phyloP scores from a whole-genome alignment of 2,113 vertebrate species.

The Anoplopoma fimbria region DNA sequence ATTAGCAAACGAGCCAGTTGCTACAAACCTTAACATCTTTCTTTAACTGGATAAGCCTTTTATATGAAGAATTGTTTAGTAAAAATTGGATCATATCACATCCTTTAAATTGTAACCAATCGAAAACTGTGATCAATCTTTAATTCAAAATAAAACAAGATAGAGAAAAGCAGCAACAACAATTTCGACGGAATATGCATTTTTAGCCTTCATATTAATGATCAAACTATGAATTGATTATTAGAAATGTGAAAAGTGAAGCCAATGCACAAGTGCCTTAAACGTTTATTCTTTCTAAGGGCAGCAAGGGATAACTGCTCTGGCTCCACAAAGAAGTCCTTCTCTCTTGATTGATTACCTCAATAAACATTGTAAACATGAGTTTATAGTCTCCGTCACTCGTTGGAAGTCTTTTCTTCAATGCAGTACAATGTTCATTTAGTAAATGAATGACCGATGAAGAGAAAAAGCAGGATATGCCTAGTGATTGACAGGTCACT shows the following conservation, averaged over 20 bases:
- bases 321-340: no score
- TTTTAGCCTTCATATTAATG: neutral
- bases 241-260: neutral
- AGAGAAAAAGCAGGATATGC: neutral
- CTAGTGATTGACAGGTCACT: neutral
- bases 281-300: neutral
- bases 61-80: neutral
- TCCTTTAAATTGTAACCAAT: neutral
- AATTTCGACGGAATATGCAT: neutral
- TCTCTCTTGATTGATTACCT: no score
- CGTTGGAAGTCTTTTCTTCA: no score
- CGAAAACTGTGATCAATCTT: neutral
- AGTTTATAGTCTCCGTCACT: neutral
- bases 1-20: neutral
- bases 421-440: neutral
- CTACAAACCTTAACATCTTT: neutral
- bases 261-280: neutral
- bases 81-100: neutral
- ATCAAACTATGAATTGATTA: neutral
- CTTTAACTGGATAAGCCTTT: neutral
- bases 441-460: neutral
- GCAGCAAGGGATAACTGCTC: no score
- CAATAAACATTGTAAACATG: neutral
- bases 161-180: neutral
- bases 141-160: neutral